Conservation (phyloP, 2,888 invertebrate genomes). For the Protodeltote pygarga region DNA sequence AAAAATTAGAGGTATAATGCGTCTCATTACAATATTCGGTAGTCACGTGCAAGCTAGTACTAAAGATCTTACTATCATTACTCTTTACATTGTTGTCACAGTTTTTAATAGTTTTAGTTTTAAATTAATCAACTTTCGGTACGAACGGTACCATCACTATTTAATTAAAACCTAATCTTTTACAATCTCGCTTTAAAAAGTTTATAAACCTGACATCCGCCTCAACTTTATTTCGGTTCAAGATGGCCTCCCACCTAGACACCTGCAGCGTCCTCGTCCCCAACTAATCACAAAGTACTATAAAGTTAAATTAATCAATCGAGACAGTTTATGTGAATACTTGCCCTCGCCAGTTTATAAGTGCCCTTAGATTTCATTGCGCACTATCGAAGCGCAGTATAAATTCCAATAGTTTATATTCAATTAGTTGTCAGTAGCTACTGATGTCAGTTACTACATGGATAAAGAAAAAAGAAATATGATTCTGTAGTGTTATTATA, state of each 20-base stretch:
- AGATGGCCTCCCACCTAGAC: slow-evolving; percentile 38
- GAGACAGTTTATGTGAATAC: slow-evolving; percentile 38
- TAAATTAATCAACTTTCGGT: too few species aligned
- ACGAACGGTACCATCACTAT: too few species aligned
- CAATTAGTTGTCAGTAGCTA: slow-evolving; percentile 23
- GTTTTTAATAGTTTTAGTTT: too few species aligned
- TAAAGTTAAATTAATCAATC: slow-evolving; percentile 53
- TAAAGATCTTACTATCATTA: too few species aligned
- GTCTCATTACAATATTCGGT: too few species aligned
- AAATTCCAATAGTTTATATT: slow-evolving; percentile 39
- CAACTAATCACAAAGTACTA: slow-evolving; percentile 50
- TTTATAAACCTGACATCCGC: slow-evolving; percentile 9
- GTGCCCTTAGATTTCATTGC: slow-evolving; percentile 46
- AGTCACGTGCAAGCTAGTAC: too few species aligned
- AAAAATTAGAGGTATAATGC: too few species aligned
- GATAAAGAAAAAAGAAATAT: neutral
- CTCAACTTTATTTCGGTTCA: slow-evolving; percentile 7
- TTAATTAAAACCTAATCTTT: too few species aligned
- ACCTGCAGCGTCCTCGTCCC: slow-evolving; percentile 27
- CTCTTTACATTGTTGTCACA: too few species aligned
- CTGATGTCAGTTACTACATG: neutral
- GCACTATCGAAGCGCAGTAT: slow-evolving; percentile 41
- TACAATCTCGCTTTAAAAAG: neutral
- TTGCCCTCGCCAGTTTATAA: slow-evolving; percentile 42
- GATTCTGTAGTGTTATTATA: neutral